A percentile compares a stretch with the other conserved stretches of the same genome.
These are phyloP conservation scores for Peromyscus polionotus DNA, from an alignment of 2,113 vertebrate genomes.

Conservation along the genomic window DNA sequence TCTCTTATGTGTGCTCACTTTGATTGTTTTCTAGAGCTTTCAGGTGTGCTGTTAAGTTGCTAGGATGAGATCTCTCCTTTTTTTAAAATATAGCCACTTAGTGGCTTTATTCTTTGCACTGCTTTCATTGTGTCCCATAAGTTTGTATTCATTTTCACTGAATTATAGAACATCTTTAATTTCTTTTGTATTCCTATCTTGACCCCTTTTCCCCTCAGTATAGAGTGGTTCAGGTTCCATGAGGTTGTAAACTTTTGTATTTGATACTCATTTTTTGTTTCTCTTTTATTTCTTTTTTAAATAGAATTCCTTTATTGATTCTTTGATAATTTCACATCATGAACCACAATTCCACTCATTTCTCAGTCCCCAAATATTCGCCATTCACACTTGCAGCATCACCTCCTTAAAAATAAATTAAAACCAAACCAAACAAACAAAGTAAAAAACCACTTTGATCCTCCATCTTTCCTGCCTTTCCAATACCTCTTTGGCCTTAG, in stretches of 20 bases:
- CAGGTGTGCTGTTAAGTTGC: background rate
- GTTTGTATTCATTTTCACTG: background rate
- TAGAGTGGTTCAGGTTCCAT: background rate
- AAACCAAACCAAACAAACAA: no score
- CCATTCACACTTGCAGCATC: no score
- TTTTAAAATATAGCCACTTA: background rate
- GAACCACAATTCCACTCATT: no score
- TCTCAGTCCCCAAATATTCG: no score
- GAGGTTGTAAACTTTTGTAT: background rate
- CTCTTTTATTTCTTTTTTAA: no score
- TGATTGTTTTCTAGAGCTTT: background rate
- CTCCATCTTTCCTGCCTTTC: no score
- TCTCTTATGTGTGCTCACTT: background rate
- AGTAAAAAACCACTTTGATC: no score
- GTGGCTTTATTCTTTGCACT: background rate
- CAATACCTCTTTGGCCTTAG: no score
- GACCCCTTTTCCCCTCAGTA: background rate
- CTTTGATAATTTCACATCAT: no score
- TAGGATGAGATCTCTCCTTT: background rate
- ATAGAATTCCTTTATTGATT: background rate
- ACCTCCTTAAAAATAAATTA: no score
- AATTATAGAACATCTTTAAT: background rate
- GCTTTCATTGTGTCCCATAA: background rate
- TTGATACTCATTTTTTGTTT: background rate
- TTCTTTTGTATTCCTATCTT: background rate